phyloP scores from a whole-genome alignment of 2,113 vertebrate species.

The Elgaria multicarinata region DNA sequence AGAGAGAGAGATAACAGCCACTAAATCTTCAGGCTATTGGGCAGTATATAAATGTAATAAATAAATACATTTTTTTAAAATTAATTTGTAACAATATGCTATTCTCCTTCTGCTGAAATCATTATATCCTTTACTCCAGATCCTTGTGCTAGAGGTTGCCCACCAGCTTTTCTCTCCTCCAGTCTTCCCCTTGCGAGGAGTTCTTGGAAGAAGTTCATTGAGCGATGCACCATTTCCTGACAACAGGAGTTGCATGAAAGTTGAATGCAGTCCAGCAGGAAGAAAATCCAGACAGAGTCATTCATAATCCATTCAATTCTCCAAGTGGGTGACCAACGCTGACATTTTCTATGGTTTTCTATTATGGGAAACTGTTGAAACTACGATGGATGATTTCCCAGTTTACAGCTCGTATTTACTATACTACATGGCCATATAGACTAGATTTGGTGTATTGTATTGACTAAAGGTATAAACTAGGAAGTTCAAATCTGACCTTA shows the following conservation, averaged over 20 bases:
- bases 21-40: too few relatives aligned
- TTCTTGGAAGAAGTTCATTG: background rate
- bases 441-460: background rate
- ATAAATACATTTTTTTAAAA: too few relatives aligned
- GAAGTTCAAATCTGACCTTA: background rate
- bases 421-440: background rate
- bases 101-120: background rate
- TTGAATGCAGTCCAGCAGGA: background rate
- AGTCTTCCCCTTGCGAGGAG: background rate
- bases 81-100: background rate
- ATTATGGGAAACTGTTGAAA: background rate
- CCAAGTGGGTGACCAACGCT: background rate
- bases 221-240: background rate
- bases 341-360: background rate
- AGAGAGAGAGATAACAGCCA: too few relatives aligned
- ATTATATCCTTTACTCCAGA: background rate
- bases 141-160: too few relatives aligned
- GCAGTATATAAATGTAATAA: too few relatives aligned
- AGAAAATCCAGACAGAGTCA: background rate
- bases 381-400: background rate
- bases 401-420: background rate
- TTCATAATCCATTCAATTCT: background rate
- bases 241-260: background rate
- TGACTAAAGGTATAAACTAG: background rate
- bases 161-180: background rate